Conservation (phyloP, 2,888 invertebrate genomes). For the Chromoteleia sp. region DNA sequence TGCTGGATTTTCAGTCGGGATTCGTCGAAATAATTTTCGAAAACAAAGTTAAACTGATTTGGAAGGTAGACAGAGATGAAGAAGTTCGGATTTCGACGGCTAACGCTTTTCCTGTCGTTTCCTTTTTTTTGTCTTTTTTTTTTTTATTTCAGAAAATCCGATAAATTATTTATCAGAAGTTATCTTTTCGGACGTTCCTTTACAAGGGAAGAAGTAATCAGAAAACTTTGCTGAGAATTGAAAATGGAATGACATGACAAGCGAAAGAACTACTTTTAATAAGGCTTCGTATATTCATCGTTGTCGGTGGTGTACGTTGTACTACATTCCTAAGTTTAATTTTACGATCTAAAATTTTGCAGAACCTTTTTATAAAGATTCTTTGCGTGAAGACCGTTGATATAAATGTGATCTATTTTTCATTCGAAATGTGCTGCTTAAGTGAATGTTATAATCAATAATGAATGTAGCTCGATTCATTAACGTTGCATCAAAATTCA, state of each 20-base stretch:
- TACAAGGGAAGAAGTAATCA: conserved; percentile 6
- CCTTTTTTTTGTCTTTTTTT: too few species aligned
- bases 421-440: too few species aligned
- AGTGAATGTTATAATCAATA: too few species aligned
- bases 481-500: too few species aligned
- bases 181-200: conserved; percentile 3
- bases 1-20: neutral
- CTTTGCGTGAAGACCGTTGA: too few species aligned
- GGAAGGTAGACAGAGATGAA: neutral
- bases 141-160: neutral
- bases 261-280: neutral
- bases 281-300: too few species aligned
- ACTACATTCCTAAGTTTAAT: too few species aligned
- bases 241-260: conserved; percentile 12
- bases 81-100: neutral
- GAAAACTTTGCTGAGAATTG: conserved; percentile 3
- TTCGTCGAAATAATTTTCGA: conserved; percentile 14
- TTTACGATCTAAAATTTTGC: too few species aligned
- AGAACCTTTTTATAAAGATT: too few species aligned
- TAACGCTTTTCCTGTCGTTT: neutral
- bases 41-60: conserved; percentile 17
- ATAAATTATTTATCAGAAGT: conserved; percentile 16
- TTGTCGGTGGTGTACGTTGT: too few species aligned
- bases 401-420: too few species aligned
- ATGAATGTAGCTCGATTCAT: too few species aligned